A percentile compares a stretch with the other conserved stretches of the same genome.
These are phyloP conservation scores for Thumatha senex DNA, from an alignment of 2,888 invertebrate genomes.

Conservation along the genomic window DNA sequence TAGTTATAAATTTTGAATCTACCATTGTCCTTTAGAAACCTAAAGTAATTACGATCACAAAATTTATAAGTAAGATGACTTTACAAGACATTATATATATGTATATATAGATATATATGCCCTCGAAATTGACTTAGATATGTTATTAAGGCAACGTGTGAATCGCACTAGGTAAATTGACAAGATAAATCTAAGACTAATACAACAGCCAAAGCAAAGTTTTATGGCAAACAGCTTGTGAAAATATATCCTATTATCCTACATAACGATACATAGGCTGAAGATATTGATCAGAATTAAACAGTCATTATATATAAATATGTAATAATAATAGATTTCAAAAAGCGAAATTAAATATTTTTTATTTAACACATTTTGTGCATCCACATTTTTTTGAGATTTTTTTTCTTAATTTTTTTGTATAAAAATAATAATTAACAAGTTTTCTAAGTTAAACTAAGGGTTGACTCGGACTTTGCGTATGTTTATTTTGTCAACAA, in stretches of 20 bases:
- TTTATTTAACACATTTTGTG: constrained; percentile 68
- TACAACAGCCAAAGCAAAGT: constrained; percentile 81
- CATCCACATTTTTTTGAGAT: constrained; percentile 77
- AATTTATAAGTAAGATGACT: constrained; percentile 49
- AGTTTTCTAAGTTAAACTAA: constrained; percentile 37
- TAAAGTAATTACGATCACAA: constrained; percentile 41
- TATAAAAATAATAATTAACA: constrained; percentile 69
- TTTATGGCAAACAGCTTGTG: constrained; percentile 71
- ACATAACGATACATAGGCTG: constrained; percentile 45
- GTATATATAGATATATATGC: constrained; percentile 35
- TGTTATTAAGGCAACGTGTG: constrained; percentile 83
- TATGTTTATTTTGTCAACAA: constrained; percentile 56
- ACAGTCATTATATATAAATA: constrained; percentile 80
- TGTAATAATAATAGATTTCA: constrained; percentile 46
- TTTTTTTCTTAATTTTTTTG: constrained; percentile 59
- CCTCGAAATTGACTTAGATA: constrained; percentile 82
- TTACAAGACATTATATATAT: constrained; percentile 52
- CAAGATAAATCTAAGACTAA: constrained; percentile 72
- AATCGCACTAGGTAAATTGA: constrained; percentile 79
- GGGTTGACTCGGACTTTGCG: constrained; percentile 64
- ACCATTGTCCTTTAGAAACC: constrained; percentile 39
- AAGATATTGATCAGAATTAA: constrained; percentile 58
- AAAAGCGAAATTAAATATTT: constrained; percentile 62
- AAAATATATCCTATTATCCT: constrained; percentile 45
- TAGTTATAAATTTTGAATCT: constrained; percentile 48